A percentile compares a stretch with the other conserved stretches of the same genome.
phyloP scores from a whole-genome alignment of 2,113 vertebrate species.

The Clupea harengus region DNA sequence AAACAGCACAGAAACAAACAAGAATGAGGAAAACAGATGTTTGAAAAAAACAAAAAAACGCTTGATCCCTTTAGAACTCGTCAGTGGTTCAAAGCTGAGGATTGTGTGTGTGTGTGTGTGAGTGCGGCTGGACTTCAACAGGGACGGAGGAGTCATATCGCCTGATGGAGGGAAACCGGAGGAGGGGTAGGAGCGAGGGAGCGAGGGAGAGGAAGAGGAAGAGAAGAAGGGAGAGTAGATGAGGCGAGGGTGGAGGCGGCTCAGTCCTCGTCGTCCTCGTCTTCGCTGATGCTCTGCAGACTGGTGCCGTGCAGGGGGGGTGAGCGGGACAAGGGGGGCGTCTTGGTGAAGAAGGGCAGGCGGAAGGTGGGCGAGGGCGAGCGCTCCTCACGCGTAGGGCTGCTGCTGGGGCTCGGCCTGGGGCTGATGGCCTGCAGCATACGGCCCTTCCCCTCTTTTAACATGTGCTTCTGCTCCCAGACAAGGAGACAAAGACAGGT shows the following conservation, averaged over 20 bases:
- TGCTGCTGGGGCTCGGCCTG: slow-evolving; percentile 84
- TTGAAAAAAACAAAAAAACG: neutral
- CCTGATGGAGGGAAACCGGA: neutral
- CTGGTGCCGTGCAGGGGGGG: slow-evolving; percentile 60
- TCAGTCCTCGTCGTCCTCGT: slow-evolving; percentile 73
- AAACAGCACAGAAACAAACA: neutral
- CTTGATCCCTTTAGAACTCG: neutral
- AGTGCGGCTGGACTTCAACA: neutral
- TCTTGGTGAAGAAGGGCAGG: slow-evolving; percentile 83
- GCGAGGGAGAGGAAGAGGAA: neutral
- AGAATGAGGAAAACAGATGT: neutral
- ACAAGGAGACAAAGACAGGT: slow-evolving; percentile 30
- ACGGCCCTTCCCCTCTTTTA: slow-evolving; percentile 85
- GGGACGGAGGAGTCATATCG: neutral
- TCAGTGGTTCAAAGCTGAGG: neutral
- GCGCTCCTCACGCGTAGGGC: slow-evolving; percentile 73
- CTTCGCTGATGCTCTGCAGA: slow-evolving; percentile 74
- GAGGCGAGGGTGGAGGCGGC: neutral
- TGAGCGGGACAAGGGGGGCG: slow-evolving; percentile 70
- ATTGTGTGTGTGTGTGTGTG: neutral
- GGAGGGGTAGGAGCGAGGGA: neutral
- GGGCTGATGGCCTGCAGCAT: slow-evolving; percentile 90
- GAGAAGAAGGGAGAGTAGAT: neutral
- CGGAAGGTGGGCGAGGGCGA: slow-evolving; percentile 83
- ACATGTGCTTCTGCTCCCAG: slow-evolving; percentile 79